Base-by-base conservation (phyloP, 2,113 vertebrate genomes). In the Tretioscincus oriximinensis region DNA sequence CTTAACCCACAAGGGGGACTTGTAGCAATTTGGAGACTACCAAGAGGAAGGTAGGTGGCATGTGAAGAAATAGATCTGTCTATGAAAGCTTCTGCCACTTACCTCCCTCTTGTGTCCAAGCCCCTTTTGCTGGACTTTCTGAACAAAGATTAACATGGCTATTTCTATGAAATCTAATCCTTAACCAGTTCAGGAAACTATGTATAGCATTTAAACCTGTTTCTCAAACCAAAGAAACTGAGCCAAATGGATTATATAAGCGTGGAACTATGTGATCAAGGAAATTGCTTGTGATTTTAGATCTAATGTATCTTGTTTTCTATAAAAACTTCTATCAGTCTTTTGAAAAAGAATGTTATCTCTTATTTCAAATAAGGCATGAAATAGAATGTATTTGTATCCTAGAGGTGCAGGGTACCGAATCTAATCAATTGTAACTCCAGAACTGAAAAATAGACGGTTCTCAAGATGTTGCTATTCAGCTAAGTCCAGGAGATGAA, bases 261-360 rank as follows among this genome's bases (percentile, higher is more conserved):
- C 4, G 26, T 69, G 73, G 76, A 60, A 45, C 54, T 64, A 71
- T 10, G 1, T 9, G 54, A 49, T 1, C 41, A 63, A 65, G 5
- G 29, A n/a, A 67, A 87, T 84, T 70, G 51, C 58, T 31, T 64
- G 66, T n/a, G 60, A 73, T 86, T 89, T 80, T 54, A 86, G 74
- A 79, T 78, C 51, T 76, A 75, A 76, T 18, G 28, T 1, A 31
- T 12, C 71, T 82, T 86, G 9, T 86, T 82, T 67, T 85, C 64
- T 85, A 73, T 71, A 28, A 28, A 86, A 8, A 31, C 3, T 28
- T 85, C 81, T 0, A 75, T 7, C 2, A 79, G 45, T 49, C 35
- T 20, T 24, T 4, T 4, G 20, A 45, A 35, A 61, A 45, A 64
- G 5, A 28, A 41, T 28, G 7, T 24, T 79, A 7, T 69, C 67